Evolutionary conservation across 2,888 invertebrate genomes (phyloP).

Genomic region (Pachydiplax longipennis): DNA sequence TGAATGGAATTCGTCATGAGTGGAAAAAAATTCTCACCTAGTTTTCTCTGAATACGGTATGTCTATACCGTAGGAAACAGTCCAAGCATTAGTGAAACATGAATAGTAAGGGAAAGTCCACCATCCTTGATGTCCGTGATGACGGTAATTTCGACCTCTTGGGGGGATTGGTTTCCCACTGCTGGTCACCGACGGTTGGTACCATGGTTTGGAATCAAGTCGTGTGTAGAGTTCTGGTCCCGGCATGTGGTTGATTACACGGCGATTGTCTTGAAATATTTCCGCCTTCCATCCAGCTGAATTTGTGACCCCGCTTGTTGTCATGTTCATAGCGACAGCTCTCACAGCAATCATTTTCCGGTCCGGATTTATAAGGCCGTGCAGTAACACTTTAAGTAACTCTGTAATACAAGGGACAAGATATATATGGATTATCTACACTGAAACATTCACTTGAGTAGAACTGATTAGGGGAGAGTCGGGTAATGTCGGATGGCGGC

Average conservation of each 20-base stretch:
- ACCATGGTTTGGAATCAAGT: constrained; percentile 44
- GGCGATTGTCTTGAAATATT: not conserved
- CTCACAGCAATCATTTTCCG: constrained; percentile 67
- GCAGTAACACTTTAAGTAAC: constrained; percentile 75
- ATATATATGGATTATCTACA: not conserved
- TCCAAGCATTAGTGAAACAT: constrained; percentile 79
- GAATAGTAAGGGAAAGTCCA: constrained; percentile 92
- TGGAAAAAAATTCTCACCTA: not conserved
- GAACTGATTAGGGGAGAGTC: too few species aligned
- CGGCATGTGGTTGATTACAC: not conserved
- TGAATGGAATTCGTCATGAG: too few species aligned
- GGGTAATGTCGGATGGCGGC: too few species aligned
- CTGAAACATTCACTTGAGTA: too few species aligned
- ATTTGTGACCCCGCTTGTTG: constrained; percentile 66
- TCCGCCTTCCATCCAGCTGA: constrained; percentile 66
- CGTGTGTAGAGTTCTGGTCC: constrained; percentile 53
- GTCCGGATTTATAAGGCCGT: constrained; percentile 72
- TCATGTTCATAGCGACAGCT: constrained; percentile 69
- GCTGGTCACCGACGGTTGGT: not conserved
- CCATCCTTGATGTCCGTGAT: constrained; percentile 68
- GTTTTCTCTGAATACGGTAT: constrained; percentile 60
- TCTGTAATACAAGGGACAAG: constrained; percentile 61
- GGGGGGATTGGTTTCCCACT: not conserved
- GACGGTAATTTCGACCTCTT: not conserved
- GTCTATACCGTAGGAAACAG: constrained; percentile 83